phyloP scores from a whole-genome alignment of 1,140 invertebrate genomes.

The Temnothorax curvispinosus region DNA sequence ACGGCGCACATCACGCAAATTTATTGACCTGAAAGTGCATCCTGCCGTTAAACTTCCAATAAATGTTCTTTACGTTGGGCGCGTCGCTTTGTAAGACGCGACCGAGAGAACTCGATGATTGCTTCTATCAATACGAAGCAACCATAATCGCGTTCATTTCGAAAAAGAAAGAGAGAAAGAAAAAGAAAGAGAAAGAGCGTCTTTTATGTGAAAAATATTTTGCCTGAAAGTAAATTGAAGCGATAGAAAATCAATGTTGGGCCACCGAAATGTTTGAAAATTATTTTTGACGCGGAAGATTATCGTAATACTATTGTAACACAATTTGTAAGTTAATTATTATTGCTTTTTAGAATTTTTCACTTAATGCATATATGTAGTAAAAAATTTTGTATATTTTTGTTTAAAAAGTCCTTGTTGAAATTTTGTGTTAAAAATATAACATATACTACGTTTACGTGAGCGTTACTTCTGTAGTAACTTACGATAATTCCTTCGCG shows the following conservation, averaged over 20 bases:
- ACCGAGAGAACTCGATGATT: background rate
- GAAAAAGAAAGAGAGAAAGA: background rate
- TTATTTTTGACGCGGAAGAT: background rate
- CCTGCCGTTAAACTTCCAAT: slow-evolving; percentile 17
- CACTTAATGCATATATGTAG: background rate
- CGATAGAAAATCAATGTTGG: background rate
- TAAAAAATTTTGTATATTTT: too few relatives aligned
- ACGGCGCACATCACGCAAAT: slow-evolving; percentile 16
- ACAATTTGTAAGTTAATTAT: background rate
- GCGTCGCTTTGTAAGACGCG: background rate
- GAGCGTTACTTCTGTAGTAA: too few relatives aligned
- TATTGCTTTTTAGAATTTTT: background rate
- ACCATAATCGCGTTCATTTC: background rate
- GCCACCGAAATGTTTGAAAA: background rate
- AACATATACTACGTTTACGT: too few relatives aligned
- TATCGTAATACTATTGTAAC: background rate
- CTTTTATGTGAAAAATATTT: background rate
- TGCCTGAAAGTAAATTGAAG: background rate
- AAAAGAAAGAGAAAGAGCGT: background rate
- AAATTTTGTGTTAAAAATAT: too few relatives aligned
- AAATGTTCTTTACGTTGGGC: slow-evolving; percentile 16
- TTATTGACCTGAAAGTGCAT: slow-evolving; percentile 31
- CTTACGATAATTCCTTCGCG: too few relatives aligned
- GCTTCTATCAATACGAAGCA: background rate
- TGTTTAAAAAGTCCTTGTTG: too few relatives aligned